phyloP scores from a whole-genome alignment of 2,113 vertebrate species.

The Podarcis raffonei region DNA sequence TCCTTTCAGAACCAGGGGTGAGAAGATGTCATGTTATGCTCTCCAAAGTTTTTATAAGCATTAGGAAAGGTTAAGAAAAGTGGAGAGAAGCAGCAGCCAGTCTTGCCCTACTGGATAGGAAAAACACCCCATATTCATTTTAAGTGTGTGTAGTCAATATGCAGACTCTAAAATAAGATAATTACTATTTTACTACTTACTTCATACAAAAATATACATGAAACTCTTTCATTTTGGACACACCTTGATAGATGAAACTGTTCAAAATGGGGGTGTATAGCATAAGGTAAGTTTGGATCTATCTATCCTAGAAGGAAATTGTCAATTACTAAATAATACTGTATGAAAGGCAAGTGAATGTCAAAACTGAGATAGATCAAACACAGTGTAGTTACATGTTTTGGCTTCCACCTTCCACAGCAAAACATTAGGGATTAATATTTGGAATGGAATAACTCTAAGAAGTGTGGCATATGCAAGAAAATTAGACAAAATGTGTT shows the following conservation, averaged over 20 bases:
- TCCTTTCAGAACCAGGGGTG: background rate
- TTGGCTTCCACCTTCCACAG: too few relatives aligned
- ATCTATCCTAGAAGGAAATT: background rate
- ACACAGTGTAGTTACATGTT: background rate
- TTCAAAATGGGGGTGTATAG: background rate
- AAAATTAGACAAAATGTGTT: background rate
- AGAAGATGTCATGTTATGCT: background rate
- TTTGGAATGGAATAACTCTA: background rate
- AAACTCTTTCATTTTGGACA: background rate
- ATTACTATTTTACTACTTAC: background rate
- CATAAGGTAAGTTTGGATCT: background rate
- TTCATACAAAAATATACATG: conserved; percentile 15
- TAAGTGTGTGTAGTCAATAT: conserved; percentile 16
- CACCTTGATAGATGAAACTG: background rate
- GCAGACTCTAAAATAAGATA: conserved; percentile 1
- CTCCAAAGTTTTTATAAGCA: conserved; percentile 27
- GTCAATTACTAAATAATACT: background rate
- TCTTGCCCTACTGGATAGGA: too few relatives aligned
- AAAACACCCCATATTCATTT: conserved; percentile 37
- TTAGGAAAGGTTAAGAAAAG: conserved; percentile 48
- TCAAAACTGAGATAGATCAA: background rate
- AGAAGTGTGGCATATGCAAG: background rate
- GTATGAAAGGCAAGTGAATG: background rate
- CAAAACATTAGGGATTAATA: too few relatives aligned
- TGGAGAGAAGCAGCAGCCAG: background rate